Conservation (phyloP, 2,888 invertebrate species). For the Ptycholaimellus sp. region DNA sequence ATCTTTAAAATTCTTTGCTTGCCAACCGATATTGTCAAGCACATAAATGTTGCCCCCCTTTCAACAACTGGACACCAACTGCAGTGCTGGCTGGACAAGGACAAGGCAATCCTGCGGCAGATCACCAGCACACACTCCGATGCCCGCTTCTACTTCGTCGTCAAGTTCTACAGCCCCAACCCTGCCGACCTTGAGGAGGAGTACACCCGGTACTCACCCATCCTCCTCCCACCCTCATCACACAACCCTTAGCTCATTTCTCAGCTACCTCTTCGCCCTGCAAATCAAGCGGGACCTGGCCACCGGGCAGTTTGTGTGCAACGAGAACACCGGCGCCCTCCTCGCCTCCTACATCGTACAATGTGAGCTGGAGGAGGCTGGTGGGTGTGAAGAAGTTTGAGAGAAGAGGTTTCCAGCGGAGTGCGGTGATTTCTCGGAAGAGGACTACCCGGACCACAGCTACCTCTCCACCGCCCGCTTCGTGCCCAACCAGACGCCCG, state of each 20-base stretch:
- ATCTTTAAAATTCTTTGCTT: not conserved
- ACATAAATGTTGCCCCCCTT: constrained; percentile 1
- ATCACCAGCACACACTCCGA: constrained; percentile 60
- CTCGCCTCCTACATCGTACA: constrained; percentile 97
- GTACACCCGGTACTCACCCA: constrained; percentile 47
- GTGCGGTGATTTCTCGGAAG: constrained; percentile 77
- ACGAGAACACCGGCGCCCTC: constrained; percentile 89
- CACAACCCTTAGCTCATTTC: constrained; percentile 8
- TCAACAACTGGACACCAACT: no score
- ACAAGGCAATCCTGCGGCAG: constrained; percentile 83
- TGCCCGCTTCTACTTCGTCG: constrained; percentile 53
- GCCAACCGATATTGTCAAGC: not conserved
- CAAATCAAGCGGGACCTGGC: constrained; percentile 90
- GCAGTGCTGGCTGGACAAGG: constrained; percentile 89
- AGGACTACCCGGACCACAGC: constrained; percentile 82
- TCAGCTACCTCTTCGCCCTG: constrained; percentile 73
- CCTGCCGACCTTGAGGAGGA: constrained; percentile 91
- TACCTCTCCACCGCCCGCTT: constrained; percentile 76
- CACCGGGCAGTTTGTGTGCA: constrained; percentile 72
- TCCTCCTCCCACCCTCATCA: no score
- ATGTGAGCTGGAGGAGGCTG: constrained; percentile 34
- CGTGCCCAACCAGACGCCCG: constrained; percentile 57
- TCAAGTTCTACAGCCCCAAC: constrained; percentile 97
- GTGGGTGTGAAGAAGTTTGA: not conserved
- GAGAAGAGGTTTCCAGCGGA: no score